Evolutionary conservation across 2,888 invertebrate species (phyloP).

Genomic region (Leucozona laternaria): DNA sequence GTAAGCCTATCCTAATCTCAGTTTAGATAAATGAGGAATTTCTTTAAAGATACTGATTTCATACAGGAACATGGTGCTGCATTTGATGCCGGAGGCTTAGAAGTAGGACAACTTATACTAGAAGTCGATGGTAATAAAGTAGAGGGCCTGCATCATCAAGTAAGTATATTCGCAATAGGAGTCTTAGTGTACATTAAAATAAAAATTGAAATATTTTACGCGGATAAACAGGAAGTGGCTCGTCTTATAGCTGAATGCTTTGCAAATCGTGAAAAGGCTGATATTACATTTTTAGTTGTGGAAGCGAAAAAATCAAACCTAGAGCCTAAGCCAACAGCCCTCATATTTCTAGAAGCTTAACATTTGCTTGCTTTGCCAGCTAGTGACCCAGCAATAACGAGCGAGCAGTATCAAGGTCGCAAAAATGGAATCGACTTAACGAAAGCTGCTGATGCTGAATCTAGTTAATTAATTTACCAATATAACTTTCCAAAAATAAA

Average conservation of each 20-base stretch:
- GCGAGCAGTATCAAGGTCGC: slow-evolving; percentile 71
- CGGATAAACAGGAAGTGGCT: slow-evolving; percentile 88
- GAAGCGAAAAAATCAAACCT: slow-evolving; percentile 96
- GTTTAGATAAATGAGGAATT: background rate
- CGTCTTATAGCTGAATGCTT: slow-evolving; percentile 96
- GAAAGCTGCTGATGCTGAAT: slow-evolving; percentile 77
- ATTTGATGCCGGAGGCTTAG: slow-evolving; percentile 94
- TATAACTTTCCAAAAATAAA: slow-evolving; percentile 79
- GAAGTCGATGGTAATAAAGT: slow-evolving; percentile 94
- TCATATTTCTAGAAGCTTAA: slow-evolving; percentile 96
- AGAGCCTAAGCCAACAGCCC: slow-evolving; percentile 95
- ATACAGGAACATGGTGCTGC: slow-evolving; percentile 97
- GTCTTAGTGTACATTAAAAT: background rate
- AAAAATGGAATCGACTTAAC: slow-evolving; percentile 83
- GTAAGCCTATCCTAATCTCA: slow-evolving; percentile 85
- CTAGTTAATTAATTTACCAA: slow-evolving; percentile 78
- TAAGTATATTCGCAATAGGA: slow-evolving; percentile 66
- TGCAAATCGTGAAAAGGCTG: slow-evolving; percentile 92
- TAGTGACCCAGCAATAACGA: slow-evolving; percentile 84
- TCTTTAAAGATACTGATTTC: slow-evolving; percentile 1
- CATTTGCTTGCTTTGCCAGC: slow-evolving; percentile 95
- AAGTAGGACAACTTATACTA: slow-evolving; percentile 96
- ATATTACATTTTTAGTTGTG: slow-evolving; percentile 96
- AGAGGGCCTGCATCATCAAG: slow-evolving; percentile 92
- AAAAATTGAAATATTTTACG: background rate